Base-by-base conservation (phyloP, 92 coral and sea anemone genomes). In the Epizoanthus fatuus region DNA sequence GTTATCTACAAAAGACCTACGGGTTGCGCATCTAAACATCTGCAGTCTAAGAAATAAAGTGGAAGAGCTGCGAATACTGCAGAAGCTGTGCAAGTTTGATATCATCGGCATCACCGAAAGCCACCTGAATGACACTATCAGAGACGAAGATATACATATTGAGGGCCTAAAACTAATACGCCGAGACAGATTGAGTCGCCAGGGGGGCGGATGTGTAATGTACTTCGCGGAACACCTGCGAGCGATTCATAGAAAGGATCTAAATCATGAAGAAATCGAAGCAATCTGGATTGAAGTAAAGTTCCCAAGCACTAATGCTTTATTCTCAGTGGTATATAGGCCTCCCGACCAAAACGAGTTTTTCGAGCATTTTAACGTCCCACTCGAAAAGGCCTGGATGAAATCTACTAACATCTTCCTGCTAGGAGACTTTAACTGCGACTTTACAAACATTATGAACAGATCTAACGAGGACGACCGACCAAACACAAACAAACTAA, bases 321-420 rank as follows among this genome's bases (percentile, higher is more conserved):
- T 90, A 60, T 90, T 90, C 40, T 85, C 93, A 7, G 87, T 90
- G 37, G 53, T 90, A 37, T 80, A 90, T 58, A 85, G 87, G 32
- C 53, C 87, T 0, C 76, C 69, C 8, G 81, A 84, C 47, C 64
- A 44, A 42, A 59, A 45, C 17, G 68, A 88, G 14, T 88, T 88
- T 60, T 84, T 89, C 74, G 81, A 77, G 49, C 6, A 51, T 53
- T 39, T 85, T 38, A 17, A 79, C 19, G 16, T 10, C 39, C 17
- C 32, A 15, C 63, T 90, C 15, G 90, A 85, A 72, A 84, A 80
- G 72, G 88, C 87, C 44, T 88, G 84, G 87, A n/a, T 88, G 38
- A 88, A 76, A 52, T 47, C 92, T 22, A n/a, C 62, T 45, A 39
- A 83, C 62, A 87, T 87, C 35, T 80, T 81, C 11, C 69, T 81